Evolutionary conservation across 2,113 vertebrate species (phyloP).

Genomic region (Semnornis frantzii): DNA sequence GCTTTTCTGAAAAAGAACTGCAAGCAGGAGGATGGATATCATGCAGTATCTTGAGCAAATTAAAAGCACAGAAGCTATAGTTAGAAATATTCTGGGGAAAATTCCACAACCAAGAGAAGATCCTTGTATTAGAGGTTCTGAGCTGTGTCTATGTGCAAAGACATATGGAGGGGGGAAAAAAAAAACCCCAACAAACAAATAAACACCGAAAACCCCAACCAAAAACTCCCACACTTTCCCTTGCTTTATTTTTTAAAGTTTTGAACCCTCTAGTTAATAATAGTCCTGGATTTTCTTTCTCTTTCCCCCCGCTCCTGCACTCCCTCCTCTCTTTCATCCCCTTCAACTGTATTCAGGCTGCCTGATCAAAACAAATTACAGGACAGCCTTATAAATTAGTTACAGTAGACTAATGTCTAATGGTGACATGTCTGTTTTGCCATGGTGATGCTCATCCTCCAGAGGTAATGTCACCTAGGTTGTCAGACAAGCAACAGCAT

Average conservation of each 20-base stretch:
- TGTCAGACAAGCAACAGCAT: constrained; percentile 74
- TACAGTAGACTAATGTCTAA: constrained; percentile 73
- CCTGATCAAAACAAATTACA: constrained; percentile 76
- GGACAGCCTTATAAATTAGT: constrained; percentile 77
- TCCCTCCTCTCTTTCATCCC: constrained; percentile 55
- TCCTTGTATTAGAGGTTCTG: neutral
- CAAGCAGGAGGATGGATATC: neutral
- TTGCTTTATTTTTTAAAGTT: constrained; percentile 20
- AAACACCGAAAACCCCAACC: neutral
- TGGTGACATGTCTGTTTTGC: constrained; percentile 73
- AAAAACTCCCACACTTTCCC: neutral
- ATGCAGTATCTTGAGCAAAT: neutral
- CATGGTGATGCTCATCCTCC: constrained; percentile 73
- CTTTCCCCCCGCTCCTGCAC: neutral
- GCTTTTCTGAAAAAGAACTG: neutral
- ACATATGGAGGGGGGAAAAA: neutral
- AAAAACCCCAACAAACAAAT: neutral
- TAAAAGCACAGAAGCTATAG: neutral
- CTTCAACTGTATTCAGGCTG: constrained; percentile 55
- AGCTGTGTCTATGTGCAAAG: neutral
- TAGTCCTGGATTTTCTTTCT: constrained; percentile 29
- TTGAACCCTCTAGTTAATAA: constrained; percentile 36
- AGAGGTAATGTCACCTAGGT: constrained; percentile 73
- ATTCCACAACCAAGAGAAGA: neutral
- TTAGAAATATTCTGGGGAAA: neutral